Evolutionary conservation across 2,888 invertebrate genomes (phyloP), one percentile per base, ranked within the genome.

Genomic region (Dexiosoma caninum): DNA sequence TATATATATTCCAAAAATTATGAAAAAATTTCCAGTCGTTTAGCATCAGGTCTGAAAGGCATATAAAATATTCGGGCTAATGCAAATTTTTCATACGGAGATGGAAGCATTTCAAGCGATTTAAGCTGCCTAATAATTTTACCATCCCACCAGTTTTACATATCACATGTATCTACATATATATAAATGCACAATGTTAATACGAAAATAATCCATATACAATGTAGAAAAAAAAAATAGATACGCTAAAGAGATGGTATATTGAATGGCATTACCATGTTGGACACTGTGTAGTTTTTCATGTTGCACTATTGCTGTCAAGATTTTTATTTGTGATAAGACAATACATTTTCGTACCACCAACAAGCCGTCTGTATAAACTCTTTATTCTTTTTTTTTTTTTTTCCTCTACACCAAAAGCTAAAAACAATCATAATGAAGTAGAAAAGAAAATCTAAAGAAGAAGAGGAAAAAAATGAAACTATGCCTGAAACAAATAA

Each of bases 231-330:
- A 53, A 57, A 7, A 14, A 64, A n/a, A 21, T 44, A 81, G 62
- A 51, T 64, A 67, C 44, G 19, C 42, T 42, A 16, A 30, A 62
- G 49, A 72, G 78, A 62, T 78, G 71, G 51, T 5, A 9, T 37
- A 77, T 69, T 81, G 81, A 78, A 82, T 82, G 78, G 75, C 71
- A 78, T 78, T 78, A 75, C 78, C 74, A 71, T 82, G 82, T 82
- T 76, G 71, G 82, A 71, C 66, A 77, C 74, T 77, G 49, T 75
- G 70, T 81, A 74, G 75, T 78, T 70, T 72, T 81, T 71, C 72
- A 64, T 71, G 74, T 78, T 78, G 75, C 77, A 81, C 79, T 83
- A 80, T 83, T 77, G 82, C 83, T 82, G 83, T 82, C 82, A 74
- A 83, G 83, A 83, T 83, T 81, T 76, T 60, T 74, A 59, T 42